A percentile compares a stretch with the other conserved stretches of the same genome.
These are phyloP conservation scores for Eristalinus sepulchralis DNA, from an alignment of 2,888 invertebrate genomes.

Conservation along the genomic window DNA sequence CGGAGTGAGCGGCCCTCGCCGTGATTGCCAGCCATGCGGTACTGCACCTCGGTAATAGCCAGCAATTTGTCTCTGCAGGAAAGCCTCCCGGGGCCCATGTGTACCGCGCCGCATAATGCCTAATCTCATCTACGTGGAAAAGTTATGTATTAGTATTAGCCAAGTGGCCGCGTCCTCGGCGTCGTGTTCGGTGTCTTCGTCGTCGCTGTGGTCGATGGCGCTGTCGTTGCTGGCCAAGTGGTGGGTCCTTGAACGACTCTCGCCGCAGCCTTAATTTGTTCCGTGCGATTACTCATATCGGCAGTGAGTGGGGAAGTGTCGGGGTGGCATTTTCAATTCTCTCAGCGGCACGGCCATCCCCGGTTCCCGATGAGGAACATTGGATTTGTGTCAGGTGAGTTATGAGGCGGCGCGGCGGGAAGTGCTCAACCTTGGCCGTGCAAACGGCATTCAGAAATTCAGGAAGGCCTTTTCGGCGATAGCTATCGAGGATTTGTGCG, in stretches of 20 bases:
- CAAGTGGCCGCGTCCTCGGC: conserved; percentile 24
- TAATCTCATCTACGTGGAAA: conserved; percentile 71
- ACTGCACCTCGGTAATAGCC: conserved; percentile 68
- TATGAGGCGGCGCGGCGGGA: conserved; percentile 44
- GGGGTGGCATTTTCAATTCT: conserved; percentile 54
- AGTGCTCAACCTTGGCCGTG: neutral
- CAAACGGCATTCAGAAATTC: conserved; percentile 47
- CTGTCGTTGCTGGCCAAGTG: conserved; percentile 44
- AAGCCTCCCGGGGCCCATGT: conserved; percentile 48
- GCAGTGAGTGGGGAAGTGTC: conserved; percentile 38
- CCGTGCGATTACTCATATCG: conserved; percentile 64
- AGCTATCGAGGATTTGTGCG: conserved; percentile 43
- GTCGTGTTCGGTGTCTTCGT: conserved; percentile 20
- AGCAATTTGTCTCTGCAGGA: conserved; percentile 67
- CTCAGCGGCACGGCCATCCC: conserved; percentile 37
- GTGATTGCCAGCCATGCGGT: conserved; percentile 64
- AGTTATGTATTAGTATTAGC: conserved; percentile 67
- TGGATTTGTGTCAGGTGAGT: conserved; percentile 70
- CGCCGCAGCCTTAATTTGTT: conserved; percentile 64
- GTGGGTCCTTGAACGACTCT: conserved; percentile 45
- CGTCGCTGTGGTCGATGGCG: conserved; percentile 20
- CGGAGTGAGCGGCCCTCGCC: conserved; percentile 18
- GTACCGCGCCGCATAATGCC: conserved; percentile 53
- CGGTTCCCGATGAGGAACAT: conserved; percentile 64
- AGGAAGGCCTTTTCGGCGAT: conserved; percentile 37